Evolutionary conservation across 2,888 invertebrate genomes (phyloP), one percentile per base, ranked within the genome.

Genomic region (Sturmia bella): DNA sequence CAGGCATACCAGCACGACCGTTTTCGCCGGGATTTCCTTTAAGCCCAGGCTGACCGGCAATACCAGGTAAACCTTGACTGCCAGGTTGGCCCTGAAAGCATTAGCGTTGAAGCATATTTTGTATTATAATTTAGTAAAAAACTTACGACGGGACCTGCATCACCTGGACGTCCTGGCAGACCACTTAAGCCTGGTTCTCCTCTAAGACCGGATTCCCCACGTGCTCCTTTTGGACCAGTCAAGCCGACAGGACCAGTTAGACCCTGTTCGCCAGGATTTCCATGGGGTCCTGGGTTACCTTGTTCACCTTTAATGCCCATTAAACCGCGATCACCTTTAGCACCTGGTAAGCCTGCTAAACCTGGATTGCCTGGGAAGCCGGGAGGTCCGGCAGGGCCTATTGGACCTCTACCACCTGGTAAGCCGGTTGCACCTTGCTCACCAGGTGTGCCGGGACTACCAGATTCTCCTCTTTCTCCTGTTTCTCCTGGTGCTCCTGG

Each of bases 401-500:
- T 92, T 19, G 93, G 92, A 1, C 96, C 96, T 79, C 96, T 91
- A 85, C 96, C 96, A 43, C 96, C 96, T 2, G 94, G 92, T 1
- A 92, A 92, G 0, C 96, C 96, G 0, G 93, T 90, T n/a, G 96
- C 94, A 1, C 96, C 96, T 13, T 92, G 88, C 86, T 95, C 95
- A 41, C 95, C 95, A 6, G 94, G 92, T 0, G 92, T 90, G 1
- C 96, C 96, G 0, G 95, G 93, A 5, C 93, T 91, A 3, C 96
- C 96, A 0, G 94, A 92, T 86, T 96, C 96, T 19, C 96, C 96
- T 86, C 96, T 92, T 89, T 96, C 96, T 0, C 95, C 96, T 56
- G 95, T 94, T 89, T 96, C 96, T 15, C 96, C 96, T 0, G 95
- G 95, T 1, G 95, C 94, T 1, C 96, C 96, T 0, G 93, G 92